A percentile compares a stretch with the other conserved stretches of the same genome.
Conservation (phyloP, 35 echinoderm and acorn worm species). For the Anneissia japonica region DNA sequence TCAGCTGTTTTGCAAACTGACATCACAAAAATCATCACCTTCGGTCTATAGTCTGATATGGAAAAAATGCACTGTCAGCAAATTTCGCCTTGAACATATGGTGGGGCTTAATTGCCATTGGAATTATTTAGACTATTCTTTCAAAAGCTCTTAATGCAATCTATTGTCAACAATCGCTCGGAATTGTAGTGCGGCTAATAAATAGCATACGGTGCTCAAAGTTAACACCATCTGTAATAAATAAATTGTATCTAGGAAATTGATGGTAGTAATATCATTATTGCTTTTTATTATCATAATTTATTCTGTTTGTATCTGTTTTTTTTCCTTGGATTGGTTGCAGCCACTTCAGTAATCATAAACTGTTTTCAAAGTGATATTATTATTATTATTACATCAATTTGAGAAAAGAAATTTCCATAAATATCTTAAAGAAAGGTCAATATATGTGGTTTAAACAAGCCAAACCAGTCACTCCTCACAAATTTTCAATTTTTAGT, state of each 20-base stretch:
- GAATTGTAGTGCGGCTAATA: neutral
- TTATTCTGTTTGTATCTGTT: neutral
- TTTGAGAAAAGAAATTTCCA: too few species aligned
- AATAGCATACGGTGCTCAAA: neutral
- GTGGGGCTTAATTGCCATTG: neutral
- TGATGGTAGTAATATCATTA: neutral
- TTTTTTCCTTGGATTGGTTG: too few species aligned
- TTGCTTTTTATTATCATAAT: neutral
- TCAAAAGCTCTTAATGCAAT: neutral
- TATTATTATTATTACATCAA: too few species aligned
- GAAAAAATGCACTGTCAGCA: neutral
- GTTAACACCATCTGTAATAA: neutral
- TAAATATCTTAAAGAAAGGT: too few species aligned
- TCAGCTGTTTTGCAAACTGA: neutral
- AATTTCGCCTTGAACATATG: neutral
- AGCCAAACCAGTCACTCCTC: too few species aligned
- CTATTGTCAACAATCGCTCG: neutral
- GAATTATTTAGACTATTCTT: neutral
- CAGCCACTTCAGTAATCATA: too few species aligned
- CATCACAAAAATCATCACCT: neutral
- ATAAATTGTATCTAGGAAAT: neutral
- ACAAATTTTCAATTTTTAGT: too few species aligned
- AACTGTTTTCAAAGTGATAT: too few species aligned
- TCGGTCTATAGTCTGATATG: too few species aligned
- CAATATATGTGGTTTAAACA: too few species aligned